Evolutionary conservation across 2,888 invertebrate genomes (phyloP).

Genomic region (Sycophila texana): DNA sequence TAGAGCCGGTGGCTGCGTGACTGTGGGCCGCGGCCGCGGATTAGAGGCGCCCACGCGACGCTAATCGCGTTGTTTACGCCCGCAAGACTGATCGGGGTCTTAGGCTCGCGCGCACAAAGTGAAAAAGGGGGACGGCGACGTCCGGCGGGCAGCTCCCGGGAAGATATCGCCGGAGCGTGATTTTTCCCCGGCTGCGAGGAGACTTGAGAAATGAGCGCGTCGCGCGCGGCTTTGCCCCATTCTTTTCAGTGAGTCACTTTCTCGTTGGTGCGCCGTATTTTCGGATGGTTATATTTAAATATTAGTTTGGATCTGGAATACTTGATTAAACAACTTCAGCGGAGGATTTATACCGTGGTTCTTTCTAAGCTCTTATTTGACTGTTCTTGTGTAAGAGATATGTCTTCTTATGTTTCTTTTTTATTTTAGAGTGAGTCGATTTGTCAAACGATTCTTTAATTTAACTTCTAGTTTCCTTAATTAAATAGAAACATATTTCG

Average conservation of each 20-base stretch:
- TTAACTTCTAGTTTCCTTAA: too few relatives aligned
- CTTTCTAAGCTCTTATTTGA: too few relatives aligned
- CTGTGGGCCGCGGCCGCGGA: constrained; percentile 57
- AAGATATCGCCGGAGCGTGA: neutral
- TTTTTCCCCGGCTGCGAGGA: neutral
- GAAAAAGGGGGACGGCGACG: neutral
- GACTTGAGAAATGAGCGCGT: neutral
- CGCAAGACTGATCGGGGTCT: constrained; percentile 58
- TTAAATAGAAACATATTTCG: too few relatives aligned
- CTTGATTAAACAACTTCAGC: too few relatives aligned
- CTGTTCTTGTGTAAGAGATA: too few relatives aligned
- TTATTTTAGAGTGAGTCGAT: too few relatives aligned
- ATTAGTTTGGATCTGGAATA: constrained; percentile 7
- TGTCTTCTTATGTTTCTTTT: too few relatives aligned
- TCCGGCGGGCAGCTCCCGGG: neutral
- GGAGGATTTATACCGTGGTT: too few relatives aligned
- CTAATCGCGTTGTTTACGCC: constrained; percentile 68
- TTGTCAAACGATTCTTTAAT: too few relatives aligned
- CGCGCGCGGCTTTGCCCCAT: constrained; percentile 16
- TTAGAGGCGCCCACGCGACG: constrained; percentile 66
- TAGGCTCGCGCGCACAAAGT: constrained; percentile 17
- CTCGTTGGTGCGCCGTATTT: neutral
- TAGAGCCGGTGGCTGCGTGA: constrained; percentile 62
- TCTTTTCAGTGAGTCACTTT: constrained; percentile 7
- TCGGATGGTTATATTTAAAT: constrained; percentile 25